These are phyloP conservation scores for Paedocypris micromegethes DNA, from an alignment of 2,797 vertebrate genomes.

Conservation along the genomic window DNA sequence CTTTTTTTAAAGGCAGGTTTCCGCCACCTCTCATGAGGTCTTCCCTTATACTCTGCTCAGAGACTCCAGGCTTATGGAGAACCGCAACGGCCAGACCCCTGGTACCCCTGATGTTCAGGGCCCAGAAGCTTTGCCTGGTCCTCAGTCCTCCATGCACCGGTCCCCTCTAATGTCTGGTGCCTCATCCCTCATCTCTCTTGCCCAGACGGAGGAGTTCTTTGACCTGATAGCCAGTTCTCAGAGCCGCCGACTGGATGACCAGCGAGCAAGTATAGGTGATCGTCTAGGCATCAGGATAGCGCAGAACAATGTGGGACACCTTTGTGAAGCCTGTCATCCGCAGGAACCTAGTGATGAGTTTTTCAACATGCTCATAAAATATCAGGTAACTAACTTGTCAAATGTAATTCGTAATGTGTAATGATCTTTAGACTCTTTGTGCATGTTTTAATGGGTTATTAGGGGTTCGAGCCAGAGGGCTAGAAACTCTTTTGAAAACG, in stretches of 20 bases:
- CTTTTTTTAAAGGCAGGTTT: conserved; percentile 63
- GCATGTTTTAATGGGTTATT: background rate
- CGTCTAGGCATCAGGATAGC: conserved; percentile 77
- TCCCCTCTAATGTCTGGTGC: conserved; percentile 55
- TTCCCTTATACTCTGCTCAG: conserved; percentile 71
- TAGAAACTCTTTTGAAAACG: too few species aligned
- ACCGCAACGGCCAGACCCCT: conserved; percentile 71
- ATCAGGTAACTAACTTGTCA: conserved; percentile 70
- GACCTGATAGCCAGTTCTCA: conserved; percentile 88
- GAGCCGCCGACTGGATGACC: conserved; percentile 84
- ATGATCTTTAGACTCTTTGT: background rate
- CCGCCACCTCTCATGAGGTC: conserved; percentile 72
- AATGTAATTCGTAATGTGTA: background rate
- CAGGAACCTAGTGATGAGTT: conserved; percentile 78
- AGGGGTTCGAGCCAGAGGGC: too few species aligned
- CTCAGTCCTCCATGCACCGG: conserved; percentile 48
- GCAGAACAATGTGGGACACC: conserved; percentile 75
- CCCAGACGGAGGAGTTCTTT: conserved; percentile 82
- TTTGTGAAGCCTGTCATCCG: conserved; percentile 57
- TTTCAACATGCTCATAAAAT: conserved; percentile 91
- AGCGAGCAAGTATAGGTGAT: conserved; percentile 80
- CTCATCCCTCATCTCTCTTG: conserved; percentile 69
- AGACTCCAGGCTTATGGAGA: conserved; percentile 82
- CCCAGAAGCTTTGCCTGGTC: conserved; percentile 51
- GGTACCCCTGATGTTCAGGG: conserved; percentile 60